Percentiles rank a stretch among this genome's conserved stretches.
phyloP scores from a whole-genome alignment of 2,888 invertebrate genomes.

The Microplitis deprimator region DNA sequence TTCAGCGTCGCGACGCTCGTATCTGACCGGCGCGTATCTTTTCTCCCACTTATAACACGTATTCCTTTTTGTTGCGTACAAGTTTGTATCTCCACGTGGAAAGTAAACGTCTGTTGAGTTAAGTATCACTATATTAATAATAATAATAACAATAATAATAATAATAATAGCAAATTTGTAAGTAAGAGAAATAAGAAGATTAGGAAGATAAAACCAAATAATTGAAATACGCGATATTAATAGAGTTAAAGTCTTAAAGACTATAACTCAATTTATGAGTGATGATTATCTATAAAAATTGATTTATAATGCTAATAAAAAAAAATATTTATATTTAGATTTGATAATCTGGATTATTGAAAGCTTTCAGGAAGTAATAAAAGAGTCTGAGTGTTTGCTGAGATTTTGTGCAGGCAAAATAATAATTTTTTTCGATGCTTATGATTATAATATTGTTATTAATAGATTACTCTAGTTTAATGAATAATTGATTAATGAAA shows the following conservation, averaged over 20 bases:
- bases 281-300: neutral
- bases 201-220: neutral
- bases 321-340: neutral
- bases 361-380: neutral
- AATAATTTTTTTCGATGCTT: neutral
- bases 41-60: conserved; percentile 7
- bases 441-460: neutral
- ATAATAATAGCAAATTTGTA: neutral
- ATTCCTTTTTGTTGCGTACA: conserved; percentile 11
- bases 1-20: conserved; percentile 26
- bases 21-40: conserved; percentile 28
- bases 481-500: neutral
- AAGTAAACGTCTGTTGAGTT: conserved; percentile 1
- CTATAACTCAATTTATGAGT: neutral
- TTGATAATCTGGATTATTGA: neutral
- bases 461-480: neutral
- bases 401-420: neutral
- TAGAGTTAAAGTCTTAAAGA: neutral
- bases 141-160: conserved; percentile 3
- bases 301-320: neutral
- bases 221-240: neutral
- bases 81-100: conserved; percentile 16
- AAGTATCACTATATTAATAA: neutral
- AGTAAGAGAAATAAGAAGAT: neutral
- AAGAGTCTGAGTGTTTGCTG: neutral